These are phyloP conservation scores for Gallinago solitaria DNA, from an alignment of 2,797 vertebrate species.

Conservation along the genomic window DNA sequence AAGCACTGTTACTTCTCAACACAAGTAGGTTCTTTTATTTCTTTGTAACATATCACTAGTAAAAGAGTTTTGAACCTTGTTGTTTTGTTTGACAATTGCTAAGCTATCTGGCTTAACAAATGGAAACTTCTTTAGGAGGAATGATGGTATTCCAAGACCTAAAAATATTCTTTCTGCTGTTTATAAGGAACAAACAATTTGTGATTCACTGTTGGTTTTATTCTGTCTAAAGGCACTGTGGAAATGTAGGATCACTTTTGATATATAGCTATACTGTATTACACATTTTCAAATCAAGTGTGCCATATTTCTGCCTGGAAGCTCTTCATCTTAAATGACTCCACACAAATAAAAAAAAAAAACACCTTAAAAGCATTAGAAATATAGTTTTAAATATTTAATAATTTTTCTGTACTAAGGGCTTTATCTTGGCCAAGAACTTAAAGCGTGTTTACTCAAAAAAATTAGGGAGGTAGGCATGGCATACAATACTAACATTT, in stretches of 20 bases:
- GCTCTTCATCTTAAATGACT: neutral
- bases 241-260: neutral
- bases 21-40: slow-evolving; percentile 84
- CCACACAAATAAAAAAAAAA: neutral
- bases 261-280: neutral
- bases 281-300: neutral
- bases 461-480: neutral
- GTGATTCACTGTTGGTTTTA: neutral
- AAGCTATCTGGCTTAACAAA: neutral
- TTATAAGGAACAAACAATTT: neutral
- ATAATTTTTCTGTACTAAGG: neutral
- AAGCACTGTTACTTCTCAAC: slow-evolving; percentile 93
- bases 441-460: neutral
- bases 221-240: neutral
- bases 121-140: neutral
- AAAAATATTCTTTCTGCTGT: neutral
- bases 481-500: neutral
- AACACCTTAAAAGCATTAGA: neutral
- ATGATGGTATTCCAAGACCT: neutral
- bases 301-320: neutral
- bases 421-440: neutral
- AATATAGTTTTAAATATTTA: neutral
- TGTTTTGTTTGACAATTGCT: neutral
- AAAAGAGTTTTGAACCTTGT: neutral
- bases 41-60: neutral